Base-by-base conservation (phyloP, 1,140 invertebrate species). In the Trichogramma pretiosum region DNA sequence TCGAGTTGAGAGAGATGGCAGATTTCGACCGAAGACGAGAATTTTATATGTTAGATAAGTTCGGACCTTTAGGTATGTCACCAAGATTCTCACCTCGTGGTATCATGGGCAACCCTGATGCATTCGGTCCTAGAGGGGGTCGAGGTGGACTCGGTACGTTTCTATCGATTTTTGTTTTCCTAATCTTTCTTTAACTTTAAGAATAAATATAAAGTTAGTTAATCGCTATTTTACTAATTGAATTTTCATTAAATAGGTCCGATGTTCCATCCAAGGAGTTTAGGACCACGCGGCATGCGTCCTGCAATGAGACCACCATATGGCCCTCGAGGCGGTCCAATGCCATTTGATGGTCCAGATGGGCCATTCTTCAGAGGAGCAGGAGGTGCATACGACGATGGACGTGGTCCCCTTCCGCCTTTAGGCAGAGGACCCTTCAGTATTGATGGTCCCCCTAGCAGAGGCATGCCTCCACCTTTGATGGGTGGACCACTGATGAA, bases 241-340 rank as follows among this genome's bases (percentile, higher is more conserved):
- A 46, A 46, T 37, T 34, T 26, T 46, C 14, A 3, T 42, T 46
- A 5, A 48, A 2, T 48, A 68, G 66, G 71, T 47, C 64, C 70
- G 24, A 74, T 75, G 62, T 75, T 75, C 50, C 71, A 74, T 5
- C 68, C 67, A 1, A 63, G 76, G 19, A 74, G 74, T 17, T 65
- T 72, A 56, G 70, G 66, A 5, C 67, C 65, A 5, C 50, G 67
- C n/a, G 66, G 66, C 11, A 65, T 67, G 65, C 60, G 74, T 33
- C 60, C 69, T 3, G 64, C 63, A 22, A 67, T 69, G 64, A 61
- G 68, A 17, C 62, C 66, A 22, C 59, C 61, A 7, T 70, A 67
- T 24, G 21, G 21, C n/a, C 8, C 38, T 9, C 38, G 4, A 9
- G 50, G 50, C 5, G 17, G 50, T 5, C 38, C 44, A 3, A 39